phyloP scores from a whole-genome alignment of 2,888 invertebrate genomes.

The Thera britannica region DNA sequence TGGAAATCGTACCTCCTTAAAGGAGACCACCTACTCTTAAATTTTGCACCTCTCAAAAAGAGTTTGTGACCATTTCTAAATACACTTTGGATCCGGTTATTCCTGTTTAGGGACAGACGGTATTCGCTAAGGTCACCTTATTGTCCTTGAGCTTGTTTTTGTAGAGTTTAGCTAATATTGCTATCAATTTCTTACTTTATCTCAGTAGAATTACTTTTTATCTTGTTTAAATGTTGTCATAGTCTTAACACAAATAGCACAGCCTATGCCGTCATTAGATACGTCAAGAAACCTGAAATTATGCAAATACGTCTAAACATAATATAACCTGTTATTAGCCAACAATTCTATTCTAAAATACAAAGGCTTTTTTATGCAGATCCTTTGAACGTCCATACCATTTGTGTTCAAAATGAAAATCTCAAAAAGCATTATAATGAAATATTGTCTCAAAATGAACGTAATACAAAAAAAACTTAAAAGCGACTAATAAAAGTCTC shows the following conservation, averaged over 20 bases:
- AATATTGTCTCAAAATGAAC: background rate
- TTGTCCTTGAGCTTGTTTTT: constrained; percentile 4
- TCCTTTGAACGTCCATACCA: background rate
- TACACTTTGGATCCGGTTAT: background rate
- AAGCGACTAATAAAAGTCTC: too few relatives aligned
- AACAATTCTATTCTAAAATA: constrained; percentile 5
- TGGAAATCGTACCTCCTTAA: too few relatives aligned
- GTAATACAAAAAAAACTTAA: too few relatives aligned
- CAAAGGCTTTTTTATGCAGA: constrained; percentile 16
- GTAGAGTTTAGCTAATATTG: background rate
- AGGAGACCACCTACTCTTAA: background rate
- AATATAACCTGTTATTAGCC: constrained; percentile 24
- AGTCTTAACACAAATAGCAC: constrained; percentile 10
- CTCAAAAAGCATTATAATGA: background rate
- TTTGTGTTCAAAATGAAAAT: background rate
- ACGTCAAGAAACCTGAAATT: constrained; percentile 4
- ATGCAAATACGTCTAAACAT: constrained; percentile 21
- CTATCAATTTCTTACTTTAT: background rate
- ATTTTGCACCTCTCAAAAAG: background rate
- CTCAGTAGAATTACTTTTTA: constrained; percentile 1
- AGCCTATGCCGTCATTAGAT: constrained; percentile 4
- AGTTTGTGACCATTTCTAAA: too few relatives aligned
- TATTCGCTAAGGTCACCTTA: background rate
- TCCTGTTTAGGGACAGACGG: constrained; percentile 6
- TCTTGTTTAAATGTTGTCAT: constrained; percentile 18